Evolutionary conservation across 2,113 vertebrate genomes (phyloP).

Genomic region (Narcine bancroftii): DNA sequence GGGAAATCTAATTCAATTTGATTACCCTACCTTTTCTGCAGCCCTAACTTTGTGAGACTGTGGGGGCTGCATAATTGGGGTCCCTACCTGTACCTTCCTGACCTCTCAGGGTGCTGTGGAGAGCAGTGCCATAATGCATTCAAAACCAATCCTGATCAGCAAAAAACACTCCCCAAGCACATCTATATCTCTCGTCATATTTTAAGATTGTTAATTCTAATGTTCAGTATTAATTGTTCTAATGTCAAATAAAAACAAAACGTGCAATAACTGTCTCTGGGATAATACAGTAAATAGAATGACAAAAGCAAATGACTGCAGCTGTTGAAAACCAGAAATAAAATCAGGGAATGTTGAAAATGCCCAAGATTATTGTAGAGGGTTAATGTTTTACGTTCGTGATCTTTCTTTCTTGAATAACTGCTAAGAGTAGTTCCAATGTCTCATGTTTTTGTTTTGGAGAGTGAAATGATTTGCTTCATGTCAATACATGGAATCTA

Average conservation of each 20-base stretch:
- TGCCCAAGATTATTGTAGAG: no score
- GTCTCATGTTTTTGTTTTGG: no score
- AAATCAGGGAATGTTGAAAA: no score
- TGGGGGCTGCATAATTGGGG: background rate
- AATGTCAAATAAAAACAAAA: slow-evolving; percentile 5
- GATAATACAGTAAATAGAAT: background rate
- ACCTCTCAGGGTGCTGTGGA: background rate
- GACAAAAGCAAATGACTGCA: no score
- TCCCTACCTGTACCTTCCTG: no score
- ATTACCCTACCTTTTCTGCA: no score
- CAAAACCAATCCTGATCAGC: background rate
- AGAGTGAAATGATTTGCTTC: background rate
- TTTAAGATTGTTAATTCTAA: background rate
- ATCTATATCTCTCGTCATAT: background rate
- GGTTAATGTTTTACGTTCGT: no score
- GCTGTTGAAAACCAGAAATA: no score
- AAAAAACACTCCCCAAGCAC: background rate
- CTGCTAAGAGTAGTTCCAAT: no score
- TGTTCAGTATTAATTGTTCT: background rate
- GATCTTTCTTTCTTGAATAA: no score
- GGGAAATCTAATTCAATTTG: background rate
- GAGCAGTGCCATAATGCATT: background rate
- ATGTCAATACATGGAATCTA: background rate
- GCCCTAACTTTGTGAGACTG: background rate
- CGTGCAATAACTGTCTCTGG: slow-evolving; percentile 13